A percentile compares a stretch with the other conserved stretches of the same genome.
Evolutionary conservation across 2,797 vertebrate species (phyloP).

Genomic region (Alcedo atthis): DNA sequence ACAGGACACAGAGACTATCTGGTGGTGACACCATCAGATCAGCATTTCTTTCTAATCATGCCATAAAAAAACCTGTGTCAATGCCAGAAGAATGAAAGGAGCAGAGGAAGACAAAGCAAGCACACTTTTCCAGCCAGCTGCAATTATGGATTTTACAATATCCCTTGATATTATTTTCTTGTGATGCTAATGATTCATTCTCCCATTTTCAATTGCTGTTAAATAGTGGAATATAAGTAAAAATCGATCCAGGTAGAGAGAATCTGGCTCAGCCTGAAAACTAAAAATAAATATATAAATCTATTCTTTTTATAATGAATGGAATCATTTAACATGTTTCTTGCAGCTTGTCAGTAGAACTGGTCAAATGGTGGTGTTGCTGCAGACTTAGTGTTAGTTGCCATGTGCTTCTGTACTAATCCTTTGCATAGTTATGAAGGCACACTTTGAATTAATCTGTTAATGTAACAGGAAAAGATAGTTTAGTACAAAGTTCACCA

Average conservation of each 20-base stretch:
- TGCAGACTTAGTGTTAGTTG: neutral
- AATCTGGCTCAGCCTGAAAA: neutral
- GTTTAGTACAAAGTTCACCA: neutral
- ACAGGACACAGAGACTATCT: neutral
- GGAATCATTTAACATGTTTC: neutral
- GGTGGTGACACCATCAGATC: neutral
- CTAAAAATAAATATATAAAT: neutral
- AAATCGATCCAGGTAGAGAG: neutral
- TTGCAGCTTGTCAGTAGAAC: neutral
- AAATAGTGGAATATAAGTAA: neutral
- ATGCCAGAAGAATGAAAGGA: constrained; percentile 22
- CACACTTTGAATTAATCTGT: neutral
- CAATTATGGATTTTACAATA: constrained; percentile 25
- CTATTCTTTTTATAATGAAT: neutral
- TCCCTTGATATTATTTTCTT: neutral
- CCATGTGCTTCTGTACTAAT: neutral
- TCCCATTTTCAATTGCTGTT: constrained; percentile 2
- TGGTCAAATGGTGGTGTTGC: neutral
- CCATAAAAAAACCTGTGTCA: neutral
- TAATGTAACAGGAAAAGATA: neutral
- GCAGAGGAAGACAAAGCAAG: neutral
- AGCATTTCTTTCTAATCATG: constrained; percentile 21
- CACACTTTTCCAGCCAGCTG: neutral
- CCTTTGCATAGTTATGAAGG: neutral
- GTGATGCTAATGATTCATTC: neutral